These are phyloP conservation scores for Drosophila ogumai DNA, from an alignment of 1,140 invertebrate genomes.

Conservation along the genomic window DNA sequence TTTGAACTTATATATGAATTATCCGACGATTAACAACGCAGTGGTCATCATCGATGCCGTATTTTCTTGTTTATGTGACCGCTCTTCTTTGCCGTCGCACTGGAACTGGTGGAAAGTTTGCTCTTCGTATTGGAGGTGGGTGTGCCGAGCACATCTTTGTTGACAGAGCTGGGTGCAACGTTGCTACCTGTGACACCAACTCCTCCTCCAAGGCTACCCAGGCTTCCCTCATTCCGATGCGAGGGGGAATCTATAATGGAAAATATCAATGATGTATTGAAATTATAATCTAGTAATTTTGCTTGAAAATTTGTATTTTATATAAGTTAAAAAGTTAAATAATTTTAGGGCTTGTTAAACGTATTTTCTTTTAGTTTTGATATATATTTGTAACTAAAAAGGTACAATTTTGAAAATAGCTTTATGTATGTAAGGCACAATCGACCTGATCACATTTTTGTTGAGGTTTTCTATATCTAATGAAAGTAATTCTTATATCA, in stretches of 20 bases:
- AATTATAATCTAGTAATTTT: background rate
- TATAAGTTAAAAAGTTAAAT: background rate
- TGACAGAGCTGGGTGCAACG: slow-evolving; percentile 16
- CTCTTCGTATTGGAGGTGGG: slow-evolving; percentile 76
- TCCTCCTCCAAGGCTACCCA: slow-evolving; percentile 8
- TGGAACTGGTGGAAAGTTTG: slow-evolving; percentile 71
- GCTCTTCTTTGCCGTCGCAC: slow-evolving; percentile 75
- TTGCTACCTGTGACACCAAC: slow-evolving; percentile 3
- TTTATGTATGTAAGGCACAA: background rate
- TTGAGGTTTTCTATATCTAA: background rate
- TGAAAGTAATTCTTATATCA: background rate
- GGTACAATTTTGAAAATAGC: background rate
- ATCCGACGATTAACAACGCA: background rate
- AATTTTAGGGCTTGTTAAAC: background rate
- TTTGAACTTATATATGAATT: slow-evolving; percentile 17
- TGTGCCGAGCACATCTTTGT: slow-evolving; percentile 63
- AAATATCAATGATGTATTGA: background rate
- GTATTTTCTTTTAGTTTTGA: background rate
- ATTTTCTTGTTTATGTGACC: slow-evolving; percentile 80
- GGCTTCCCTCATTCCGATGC: slow-evolving; percentile 60
- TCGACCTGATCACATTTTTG: background rate
- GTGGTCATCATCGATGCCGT: slow-evolving; percentile 75
- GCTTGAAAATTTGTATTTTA: background rate
- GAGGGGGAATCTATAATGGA: slow-evolving; percentile 53
- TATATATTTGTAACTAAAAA: background rate